phyloP scores from a whole-genome alignment of 2,113 vertebrate genomes.

The Pelmatolapia mariae region DNA sequence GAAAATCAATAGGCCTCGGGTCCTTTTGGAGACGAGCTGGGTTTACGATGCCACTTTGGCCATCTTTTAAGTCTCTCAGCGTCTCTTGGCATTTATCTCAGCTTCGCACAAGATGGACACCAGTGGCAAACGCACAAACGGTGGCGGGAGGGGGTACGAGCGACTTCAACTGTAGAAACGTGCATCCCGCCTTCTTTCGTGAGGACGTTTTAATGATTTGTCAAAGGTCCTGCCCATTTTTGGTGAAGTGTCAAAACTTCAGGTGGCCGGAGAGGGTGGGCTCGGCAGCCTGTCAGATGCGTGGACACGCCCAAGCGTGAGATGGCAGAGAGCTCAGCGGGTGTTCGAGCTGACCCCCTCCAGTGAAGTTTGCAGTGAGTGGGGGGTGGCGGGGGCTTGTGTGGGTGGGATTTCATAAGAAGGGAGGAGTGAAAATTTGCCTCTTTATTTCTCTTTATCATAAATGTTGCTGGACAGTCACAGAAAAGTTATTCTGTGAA shows the following conservation, averaged over 20 bases:
- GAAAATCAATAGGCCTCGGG: conserved; percentile 64
- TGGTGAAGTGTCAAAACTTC: not conserved
- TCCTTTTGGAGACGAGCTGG: conserved; percentile 49
- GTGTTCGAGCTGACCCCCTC: not conserved
- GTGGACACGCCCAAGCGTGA: not conserved
- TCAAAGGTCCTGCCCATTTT: not conserved
- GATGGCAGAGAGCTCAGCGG: conserved; percentile 3
- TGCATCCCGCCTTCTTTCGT: not conserved
- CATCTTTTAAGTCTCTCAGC: conserved; percentile 55
- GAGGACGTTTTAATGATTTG: not conserved
- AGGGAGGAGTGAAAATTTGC: not conserved
- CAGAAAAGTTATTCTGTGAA: not conserved
- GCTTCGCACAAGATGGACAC: conserved; percentile 40
- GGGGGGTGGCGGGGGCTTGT: not conserved
- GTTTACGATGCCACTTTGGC: conserved; percentile 60
- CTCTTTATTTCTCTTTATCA: not conserved
- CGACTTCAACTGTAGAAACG: not conserved
- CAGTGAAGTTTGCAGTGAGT: not conserved
- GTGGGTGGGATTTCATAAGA: not conserved
- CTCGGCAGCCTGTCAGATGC: not conserved
- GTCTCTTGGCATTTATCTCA: conserved; percentile 55
- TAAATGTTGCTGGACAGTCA: not conserved
- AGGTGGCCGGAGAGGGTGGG: not conserved
- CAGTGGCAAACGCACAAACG: not conserved
- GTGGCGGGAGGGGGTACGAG: not conserved